Evolutionary conservation across 1,140 invertebrate species (phyloP), one percentile per base, ranked within the genome.

Genomic region (Pissodes strobi): DNA sequence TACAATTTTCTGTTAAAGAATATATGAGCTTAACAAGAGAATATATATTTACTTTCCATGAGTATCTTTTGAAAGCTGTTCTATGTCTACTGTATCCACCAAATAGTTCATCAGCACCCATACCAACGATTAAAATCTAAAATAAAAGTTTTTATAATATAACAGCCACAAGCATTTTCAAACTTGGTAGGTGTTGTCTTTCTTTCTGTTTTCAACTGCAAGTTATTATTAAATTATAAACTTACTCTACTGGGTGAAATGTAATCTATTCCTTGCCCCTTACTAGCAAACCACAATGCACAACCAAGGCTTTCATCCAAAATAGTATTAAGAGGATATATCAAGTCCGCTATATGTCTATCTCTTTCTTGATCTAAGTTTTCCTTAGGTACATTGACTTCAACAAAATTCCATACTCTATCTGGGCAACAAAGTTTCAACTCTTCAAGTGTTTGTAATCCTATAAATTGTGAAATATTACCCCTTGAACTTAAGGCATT

Each of bases 91-190:
- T 89, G 74, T 99, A 99, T 1, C 97, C 97, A 48, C 91, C 95
- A 73, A 99, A 90, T 71, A 97, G 84, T 83, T 99, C 97, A 86
- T 99, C 97, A 15, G 96, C 95, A 12, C 96, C 97, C 83, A 93
- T 94, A 21, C 97, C 96, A 72, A 93, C 79, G 43, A 98, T 78
- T 49, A 96, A 78, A n/a, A 97, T 85, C 88, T 91, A 69, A 62
- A 67, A 58, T 19, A 17, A 2, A 27, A 46, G 2, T 9, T 30
- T 41, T 27, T 12, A 17, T 8, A 30, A 51, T 8, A 15, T 12
- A 27, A 21, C 1, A 48, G 1, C 12, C 1, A 48, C 10, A 17
- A 48, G 1, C 12, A 21, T 1, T 19, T 48, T n/a, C n/a, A n/a
- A n/a, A n/a, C n/a, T n/a, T n/a, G n/a, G n/a, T n/a, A n/a, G n/a